phyloP scores from a whole-genome alignment of 2,888 invertebrate species.

The Chorisops tibialis region DNA sequence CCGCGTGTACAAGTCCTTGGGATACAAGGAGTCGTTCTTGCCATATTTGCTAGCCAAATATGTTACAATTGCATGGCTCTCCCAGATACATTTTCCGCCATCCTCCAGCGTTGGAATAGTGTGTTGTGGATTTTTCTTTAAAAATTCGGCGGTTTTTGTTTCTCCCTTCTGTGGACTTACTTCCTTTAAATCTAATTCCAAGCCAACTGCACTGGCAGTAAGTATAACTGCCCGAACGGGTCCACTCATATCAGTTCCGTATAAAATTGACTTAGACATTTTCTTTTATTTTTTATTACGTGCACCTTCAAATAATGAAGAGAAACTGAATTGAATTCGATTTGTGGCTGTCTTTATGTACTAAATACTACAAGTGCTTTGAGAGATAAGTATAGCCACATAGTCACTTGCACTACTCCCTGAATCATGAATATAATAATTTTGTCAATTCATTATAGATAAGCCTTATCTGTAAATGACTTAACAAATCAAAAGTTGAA shows the following conservation, averaged over 20 bases:
- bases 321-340: too few relatives aligned
- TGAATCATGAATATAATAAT: too few relatives aligned
- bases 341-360: too few relatives aligned
- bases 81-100: conserved; percentile 37
- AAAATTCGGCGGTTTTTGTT: not conserved
- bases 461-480: too few relatives aligned
- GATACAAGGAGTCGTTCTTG: conserved; percentile 40
- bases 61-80: conserved; percentile 41
- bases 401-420: too few relatives aligned
- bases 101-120: conserved; percentile 42
- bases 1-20: conserved; percentile 40
- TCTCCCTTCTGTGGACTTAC: conserved; percentile 40
- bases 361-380: too few relatives aligned
- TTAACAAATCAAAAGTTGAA: too few relatives aligned
- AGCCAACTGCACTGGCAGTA: conserved; percentile 39
- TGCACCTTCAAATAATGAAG: too few relatives aligned
- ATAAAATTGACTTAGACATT: conserved; percentile 41
- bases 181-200: conserved; percentile 34
- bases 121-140: conserved; percentile 57
- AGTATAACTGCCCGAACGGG: conserved; percentile 42
- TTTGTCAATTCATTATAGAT: too few relatives aligned
- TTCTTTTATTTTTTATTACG: too few relatives aligned
- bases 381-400: too few relatives aligned
- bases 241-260: conserved; percentile 40
- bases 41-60: conserved; percentile 40